phyloP scores from a whole-genome alignment of 2,888 invertebrate genomes.

The Mesochorus sp. region DNA sequence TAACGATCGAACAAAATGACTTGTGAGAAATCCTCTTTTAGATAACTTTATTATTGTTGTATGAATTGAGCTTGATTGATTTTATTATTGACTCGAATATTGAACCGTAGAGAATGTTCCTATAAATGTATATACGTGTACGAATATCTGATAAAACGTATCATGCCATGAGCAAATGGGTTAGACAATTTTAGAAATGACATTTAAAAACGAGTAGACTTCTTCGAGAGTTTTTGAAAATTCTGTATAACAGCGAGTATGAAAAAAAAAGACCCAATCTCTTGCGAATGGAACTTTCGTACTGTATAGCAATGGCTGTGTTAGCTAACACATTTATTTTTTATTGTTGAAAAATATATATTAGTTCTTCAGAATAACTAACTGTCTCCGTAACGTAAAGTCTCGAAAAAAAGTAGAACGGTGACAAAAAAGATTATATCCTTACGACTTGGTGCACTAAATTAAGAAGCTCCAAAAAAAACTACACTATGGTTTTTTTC shows the following conservation, averaged over 20 bases:
- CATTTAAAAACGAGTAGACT: not conserved
- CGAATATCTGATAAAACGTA: not conserved
- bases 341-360: not conserved
- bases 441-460: not conserved
- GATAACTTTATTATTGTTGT: not conserved
- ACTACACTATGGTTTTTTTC: slow-evolving; percentile 8
- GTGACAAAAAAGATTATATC: not conserved
- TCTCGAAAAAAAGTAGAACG: not conserved
- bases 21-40: not conserved
- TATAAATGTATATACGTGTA: not conserved
- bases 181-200: not conserved
- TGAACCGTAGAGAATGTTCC: not conserved
- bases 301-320: slow-evolving; percentile 53
- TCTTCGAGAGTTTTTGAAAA: not conserved
- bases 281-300: slow-evolving; percentile 1
- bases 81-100: not conserved
- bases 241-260: not conserved
- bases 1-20: not conserved
- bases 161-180: not conserved
- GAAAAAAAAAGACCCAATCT: not conserved
- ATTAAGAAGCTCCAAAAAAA: not conserved
- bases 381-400: not conserved
- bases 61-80: not conserved
- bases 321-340: slow-evolving; percentile 30
- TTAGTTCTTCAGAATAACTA: not conserved